Conservation (phyloP, 2,888 invertebrate species). For the Hypomecis punctinalis region DNA sequence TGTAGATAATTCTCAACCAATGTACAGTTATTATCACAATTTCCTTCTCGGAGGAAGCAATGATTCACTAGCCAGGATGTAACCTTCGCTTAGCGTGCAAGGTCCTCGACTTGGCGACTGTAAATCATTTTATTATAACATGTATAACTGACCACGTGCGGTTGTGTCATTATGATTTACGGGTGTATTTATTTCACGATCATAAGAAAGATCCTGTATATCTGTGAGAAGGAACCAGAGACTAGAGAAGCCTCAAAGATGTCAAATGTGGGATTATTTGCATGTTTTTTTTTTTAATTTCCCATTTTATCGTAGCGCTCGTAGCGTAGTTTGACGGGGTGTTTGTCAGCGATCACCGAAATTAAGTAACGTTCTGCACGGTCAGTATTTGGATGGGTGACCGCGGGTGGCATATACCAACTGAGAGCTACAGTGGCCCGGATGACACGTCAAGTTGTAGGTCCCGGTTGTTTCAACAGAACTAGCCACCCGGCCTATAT, state of each 20-base stretch:
- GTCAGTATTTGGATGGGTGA: too few relatives aligned
- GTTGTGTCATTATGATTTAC: constrained; percentile 31
- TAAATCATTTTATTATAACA: constrained; percentile 61
- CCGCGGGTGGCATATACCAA: too few relatives aligned
- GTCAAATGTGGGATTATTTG: too few relatives aligned
- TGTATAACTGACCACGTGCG: constrained; percentile 45
- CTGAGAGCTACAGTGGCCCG: too few relatives aligned
- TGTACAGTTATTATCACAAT: constrained; percentile 30
- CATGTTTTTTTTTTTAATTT: too few relatives aligned
- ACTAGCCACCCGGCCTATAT: too few relatives aligned
- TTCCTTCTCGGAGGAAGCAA: constrained; percentile 51
- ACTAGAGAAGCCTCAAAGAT: background rate
- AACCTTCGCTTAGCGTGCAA: constrained; percentile 64
- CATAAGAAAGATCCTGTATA: background rate
- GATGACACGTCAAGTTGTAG: too few relatives aligned
- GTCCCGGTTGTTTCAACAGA: too few relatives aligned
- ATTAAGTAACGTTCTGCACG: too few relatives aligned
- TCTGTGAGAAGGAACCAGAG: background rate
- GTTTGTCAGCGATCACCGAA: too few relatives aligned
- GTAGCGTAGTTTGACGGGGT: too few relatives aligned
- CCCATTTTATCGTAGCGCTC: too few relatives aligned
- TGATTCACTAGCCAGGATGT: constrained; percentile 70
- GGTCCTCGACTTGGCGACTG: constrained; percentile 62
- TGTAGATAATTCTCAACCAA: constrained; percentile 12
- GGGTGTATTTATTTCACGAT: constrained; percentile 19